Base-by-base conservation (phyloP, 2,797 vertebrate species). In the Choloepus didactylus region DNA sequence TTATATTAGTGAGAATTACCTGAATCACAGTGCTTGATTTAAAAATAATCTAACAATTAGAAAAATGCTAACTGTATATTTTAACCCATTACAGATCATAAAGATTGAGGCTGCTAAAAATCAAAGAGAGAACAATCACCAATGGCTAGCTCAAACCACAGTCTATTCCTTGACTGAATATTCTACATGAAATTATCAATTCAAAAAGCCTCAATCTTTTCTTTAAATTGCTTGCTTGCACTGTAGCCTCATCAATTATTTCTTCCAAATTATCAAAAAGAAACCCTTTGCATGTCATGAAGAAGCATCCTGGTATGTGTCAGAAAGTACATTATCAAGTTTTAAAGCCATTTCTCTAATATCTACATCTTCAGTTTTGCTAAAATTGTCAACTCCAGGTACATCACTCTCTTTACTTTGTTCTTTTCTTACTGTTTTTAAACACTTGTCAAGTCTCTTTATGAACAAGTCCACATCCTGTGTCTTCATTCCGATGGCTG, bases 361-460 rank as follows among this genome's bases (percentile, higher is more conserved):
- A 51, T 27, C 95, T 69, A 95, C 94, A 76, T 72, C 95, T 94
- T 95, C 69, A 41, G 83, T 90, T 94, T 81, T 7, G 0, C 85
- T 92, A 23, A 38, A 67, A 75, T 80, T 77, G 81, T 91, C 94
- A 73, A 82, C 79, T 91, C 93, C 95, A 92, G 96, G 96, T 60
- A 87, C 94, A 75, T 19, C 54, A 73, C 76, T 90, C 70, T 94
- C 96, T 93, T 97, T 91, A 25, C 76, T 97, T 77, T 92, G 97
- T 86, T 98, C 99, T 98, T 99, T 99, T 94, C 93, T 98, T 85
- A 98, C 97, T 76, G 97, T 96, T 98, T 98, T 99, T 96, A 99
- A 98, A 96, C 99, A 99, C 96, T 99, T 99, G 96, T 99, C 99
- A 2, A 99, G 99, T 96, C 99, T 99, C 97, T 99, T 99, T 64